These are phyloP conservation scores for Upupa epops DNA, from an alignment of 2,113 vertebrate genomes.

Conservation along the genomic window DNA sequence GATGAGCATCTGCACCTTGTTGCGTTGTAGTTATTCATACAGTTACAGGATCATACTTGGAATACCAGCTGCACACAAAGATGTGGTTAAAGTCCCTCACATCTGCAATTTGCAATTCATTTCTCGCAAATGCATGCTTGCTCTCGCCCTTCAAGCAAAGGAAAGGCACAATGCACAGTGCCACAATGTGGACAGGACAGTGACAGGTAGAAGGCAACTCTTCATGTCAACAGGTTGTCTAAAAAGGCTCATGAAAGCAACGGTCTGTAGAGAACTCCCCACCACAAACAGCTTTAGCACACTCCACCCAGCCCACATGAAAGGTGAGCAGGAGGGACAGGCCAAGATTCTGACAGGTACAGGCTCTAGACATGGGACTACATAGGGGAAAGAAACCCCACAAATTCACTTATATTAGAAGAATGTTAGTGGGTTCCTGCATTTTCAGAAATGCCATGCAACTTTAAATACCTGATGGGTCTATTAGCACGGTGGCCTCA, in stretches of 20 bases:
- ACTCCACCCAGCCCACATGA: not conserved
- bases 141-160: not conserved
- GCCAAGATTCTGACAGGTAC: not conserved
- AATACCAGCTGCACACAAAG: not conserved
- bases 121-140: not conserved
- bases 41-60: not conserved
- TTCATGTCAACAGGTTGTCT: not conserved
- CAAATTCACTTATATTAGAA: not conserved
- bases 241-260: not conserved
- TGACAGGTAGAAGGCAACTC: not conserved
- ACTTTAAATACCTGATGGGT: not conserved
- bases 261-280: not conserved
- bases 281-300: not conserved
- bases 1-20: slow-evolving; percentile 26
- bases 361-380: not conserved
- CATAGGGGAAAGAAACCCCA: not conserved
- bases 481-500: not conserved
- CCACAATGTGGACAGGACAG: not conserved
- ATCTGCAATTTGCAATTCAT: not conserved
- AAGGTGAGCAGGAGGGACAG: not conserved
- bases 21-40: not conserved
- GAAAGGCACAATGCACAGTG: not conserved
- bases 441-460: not conserved
- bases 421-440: not conserved
- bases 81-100: not conserved